These are phyloP conservation scores for Spongia lamella DNA, from an alignment of 37 sponge, comb jelly and placozoan species.

Conservation along the genomic window DNA sequence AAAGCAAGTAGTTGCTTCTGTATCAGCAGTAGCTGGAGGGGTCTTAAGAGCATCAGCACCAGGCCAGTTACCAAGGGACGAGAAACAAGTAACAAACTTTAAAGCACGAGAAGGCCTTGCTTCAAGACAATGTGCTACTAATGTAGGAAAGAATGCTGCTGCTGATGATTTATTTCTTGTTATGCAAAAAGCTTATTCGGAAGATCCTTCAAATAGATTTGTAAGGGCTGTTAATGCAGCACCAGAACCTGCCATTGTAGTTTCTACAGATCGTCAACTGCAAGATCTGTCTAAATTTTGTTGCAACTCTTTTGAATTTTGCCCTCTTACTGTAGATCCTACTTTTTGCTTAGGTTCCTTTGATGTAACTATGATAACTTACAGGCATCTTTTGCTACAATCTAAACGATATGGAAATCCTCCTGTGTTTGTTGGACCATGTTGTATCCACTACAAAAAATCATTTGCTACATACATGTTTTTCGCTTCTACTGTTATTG, in stretches of 20 bases:
- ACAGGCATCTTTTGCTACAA: constrained; percentile 39
- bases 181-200: too few relatives aligned
- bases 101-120: constrained; percentile 9
- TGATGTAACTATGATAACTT: constrained; percentile 55
- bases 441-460: constrained; percentile 26
- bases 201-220: constrained; percentile 7
- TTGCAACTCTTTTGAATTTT: constrained; percentile 36
- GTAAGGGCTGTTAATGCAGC: constrained; percentile 43
- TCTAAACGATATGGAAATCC: constrained; percentile 35
- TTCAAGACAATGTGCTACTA: not conserved
- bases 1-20: too few relatives aligned
- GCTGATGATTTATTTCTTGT: constrained; percentile 42
- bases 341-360: constrained; percentile 53
- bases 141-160: constrained; percentile 22
- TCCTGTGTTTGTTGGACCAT: constrained; percentile 33
- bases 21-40: constrained; percentile 24
- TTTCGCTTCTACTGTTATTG: constrained; percentile 60
- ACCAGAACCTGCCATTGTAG: constrained; percentile 56
- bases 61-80: constrained; percentile 49
- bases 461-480: constrained; percentile 51
- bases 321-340: constrained; percentile 39
- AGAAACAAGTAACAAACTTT: constrained; percentile 45
- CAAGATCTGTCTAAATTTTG: constrained; percentile 47
- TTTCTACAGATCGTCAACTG: constrained; percentile 39
- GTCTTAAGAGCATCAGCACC: constrained; percentile 37